These are phyloP conservation scores for Craterocephalus amniculus DNA, from an alignment of 2,797 vertebrate genomes.

Conservation along the genomic window DNA sequence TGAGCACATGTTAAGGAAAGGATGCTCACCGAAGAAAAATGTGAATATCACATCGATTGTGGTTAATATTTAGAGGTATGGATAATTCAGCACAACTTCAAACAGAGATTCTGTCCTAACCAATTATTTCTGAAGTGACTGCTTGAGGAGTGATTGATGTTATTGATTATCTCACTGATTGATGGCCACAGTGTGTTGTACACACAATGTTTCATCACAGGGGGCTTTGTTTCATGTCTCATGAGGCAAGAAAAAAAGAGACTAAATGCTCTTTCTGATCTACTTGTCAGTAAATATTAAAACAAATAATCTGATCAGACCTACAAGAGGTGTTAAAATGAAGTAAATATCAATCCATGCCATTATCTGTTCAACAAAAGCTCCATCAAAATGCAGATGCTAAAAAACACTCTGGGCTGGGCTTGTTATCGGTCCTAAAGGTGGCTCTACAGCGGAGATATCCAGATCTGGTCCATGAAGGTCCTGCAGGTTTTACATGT, in stretches of 20 bases:
- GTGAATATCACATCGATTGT: conserved; percentile 22
- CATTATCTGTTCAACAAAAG: too few species aligned
- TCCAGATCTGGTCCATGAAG: too few species aligned
- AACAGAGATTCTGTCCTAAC: conserved; percentile 11
- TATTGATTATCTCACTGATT: conserved; percentile 18
- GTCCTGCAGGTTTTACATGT: too few species aligned
- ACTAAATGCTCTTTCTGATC: background rate
- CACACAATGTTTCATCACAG: conserved; percentile 7
- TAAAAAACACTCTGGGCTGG: too few species aligned
- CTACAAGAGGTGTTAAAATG: too few species aligned
- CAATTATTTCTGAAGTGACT: conserved; percentile 17
- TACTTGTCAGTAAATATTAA: too few species aligned
- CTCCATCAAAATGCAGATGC: too few species aligned
- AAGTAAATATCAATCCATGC: too few species aligned
- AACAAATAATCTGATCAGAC: too few species aligned
- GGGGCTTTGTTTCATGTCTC: conserved; percentile 10
- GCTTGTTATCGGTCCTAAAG: too few species aligned
- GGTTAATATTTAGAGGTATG: conserved; percentile 23
- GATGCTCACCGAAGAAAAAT: conserved; percentile 29
- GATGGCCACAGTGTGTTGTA: conserved; percentile 4
- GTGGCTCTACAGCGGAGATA: too few species aligned
- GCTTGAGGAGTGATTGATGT: conserved; percentile 17
- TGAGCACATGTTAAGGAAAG: background rate
- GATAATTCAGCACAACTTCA: conserved; percentile 21
- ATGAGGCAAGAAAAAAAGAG: background rate